Evolutionary conservation across 1,140 invertebrate genomes (phyloP), one percentile per base, ranked within the genome.

Genomic region (Elysia chlorotica): DNA sequence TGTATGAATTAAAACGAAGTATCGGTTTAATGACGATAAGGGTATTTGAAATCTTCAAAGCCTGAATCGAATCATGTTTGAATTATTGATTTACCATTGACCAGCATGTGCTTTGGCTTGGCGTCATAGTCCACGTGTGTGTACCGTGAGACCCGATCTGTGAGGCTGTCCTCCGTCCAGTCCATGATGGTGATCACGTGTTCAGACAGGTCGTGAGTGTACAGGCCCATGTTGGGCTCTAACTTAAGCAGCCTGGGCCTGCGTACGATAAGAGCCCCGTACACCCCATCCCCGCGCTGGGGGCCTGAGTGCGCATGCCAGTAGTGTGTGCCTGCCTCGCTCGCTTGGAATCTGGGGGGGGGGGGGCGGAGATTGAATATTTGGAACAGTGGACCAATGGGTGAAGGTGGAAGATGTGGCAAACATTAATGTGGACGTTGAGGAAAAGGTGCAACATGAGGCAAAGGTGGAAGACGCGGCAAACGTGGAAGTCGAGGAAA

Each of bases 61-160:
- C n/a, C n/a, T n/a, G n/a, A n/a, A n/a, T n/a, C n/a, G n/a, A n/a
- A n/a, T n/a, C n/a, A n/a, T n/a, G n/a, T n/a, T n/a, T n/a, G n/a
- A n/a, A n/a, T n/a, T n/a, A n/a, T 48, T 48, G n/a, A 36, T 23
- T 63, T 4, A 65, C 63, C 63, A 30, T 65, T 65, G 25, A 65
- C 48, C 1, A 65, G 37, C 63, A 65, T 41, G 1, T 35, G 63
- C 30, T 30, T 41, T 1, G 63, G 36, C 23, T 41, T 65, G 63
- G 37, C 48, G 14, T 65, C 63, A 25, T 65, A 65, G 30, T 65
- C 63, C 37, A 41, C 37, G 37, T 65, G 63, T 1, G 48, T 35
- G 17, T 56, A 69, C 23, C 41, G 56, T n/a, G 53, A 30, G 3
- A 57, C 1, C 21, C 30, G 17, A 21, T 36, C 36, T 25, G 53